Base-by-base conservation (phyloP, 2,888 invertebrate genomes). In the Philopedon plagiatum region DNA sequence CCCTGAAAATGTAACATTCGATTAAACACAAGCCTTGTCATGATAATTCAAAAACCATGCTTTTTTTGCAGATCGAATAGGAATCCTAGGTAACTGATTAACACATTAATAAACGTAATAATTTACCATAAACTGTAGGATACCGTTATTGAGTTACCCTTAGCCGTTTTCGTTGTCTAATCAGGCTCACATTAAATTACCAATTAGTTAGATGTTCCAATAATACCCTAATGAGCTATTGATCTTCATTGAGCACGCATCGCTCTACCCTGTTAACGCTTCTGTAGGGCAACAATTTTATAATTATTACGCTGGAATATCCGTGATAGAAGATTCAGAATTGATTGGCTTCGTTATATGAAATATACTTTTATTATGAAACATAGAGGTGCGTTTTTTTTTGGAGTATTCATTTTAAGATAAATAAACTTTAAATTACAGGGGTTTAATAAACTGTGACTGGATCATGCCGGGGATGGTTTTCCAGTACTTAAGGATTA, bases 141-240 rank as follows among this genome's bases (percentile, higher is more conserved):
- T 54, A 54, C 5, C 18, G 51, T 46, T 46, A 11, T 46, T 41
- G 41, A 4, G 15, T n/a, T 41, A 5, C 41, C 23, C 29, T n/a
- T 15, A 5, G 29, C 29, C 18, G 5, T 29, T 54, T 26, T 29
- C 26, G 26, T 54, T 54, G 29, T 54, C 51, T 54, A 64, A 64
- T 64, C 64, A 49, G 79, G 77, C 77, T 80, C 80, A 84, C 83
- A 83, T 83, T 84, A 81, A 84, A 84, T 85, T 84, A 84, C 83
- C 85, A 85, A 84, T 85, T 85, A 84, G 82, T 82, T 82, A 81
- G 83, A 80, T 81, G 82, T 81, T 81, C 80, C 79, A 81, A 81
- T 81, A 81, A 80, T 79, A 79, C 78, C 78, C 78, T 83, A 84
- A 84, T 84, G 84, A 84, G 83, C 83, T 80, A 85, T 84, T 83